These are phyloP conservation scores for Acleris sparsana DNA, from an alignment of 2,888 invertebrate genomes.

Conservation along the genomic window DNA sequence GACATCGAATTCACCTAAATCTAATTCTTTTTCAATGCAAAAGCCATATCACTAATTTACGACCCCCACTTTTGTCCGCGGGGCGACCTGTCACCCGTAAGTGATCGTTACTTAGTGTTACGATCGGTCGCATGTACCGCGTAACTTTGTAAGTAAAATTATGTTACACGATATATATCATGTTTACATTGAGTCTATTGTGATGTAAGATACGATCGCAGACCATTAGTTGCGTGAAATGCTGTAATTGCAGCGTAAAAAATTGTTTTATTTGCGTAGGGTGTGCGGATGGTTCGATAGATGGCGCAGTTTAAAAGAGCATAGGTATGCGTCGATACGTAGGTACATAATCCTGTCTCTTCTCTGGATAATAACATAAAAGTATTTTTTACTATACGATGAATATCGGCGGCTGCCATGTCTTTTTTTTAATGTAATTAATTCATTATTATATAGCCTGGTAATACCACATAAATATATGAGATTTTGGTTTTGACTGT, in stretches of 20 bases:
- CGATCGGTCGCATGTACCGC: conserved; percentile 44
- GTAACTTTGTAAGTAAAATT: conserved; percentile 45
- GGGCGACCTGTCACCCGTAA: conserved; percentile 43
- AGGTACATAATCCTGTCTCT: too few relatives aligned
- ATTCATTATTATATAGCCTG: too few relatives aligned
- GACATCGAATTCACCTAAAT: conserved; percentile 7
- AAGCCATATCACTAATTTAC: conserved; percentile 18
- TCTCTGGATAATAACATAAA: too few relatives aligned
- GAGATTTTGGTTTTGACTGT: too few relatives aligned
- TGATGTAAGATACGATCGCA: conserved; percentile 47
- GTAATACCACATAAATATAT: too few relatives aligned
- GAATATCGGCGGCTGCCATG: too few relatives aligned
- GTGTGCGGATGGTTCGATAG: background rate
- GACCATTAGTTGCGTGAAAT: conserved; percentile 41
- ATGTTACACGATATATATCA: conserved; percentile 43
- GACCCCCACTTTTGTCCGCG: conserved; percentile 12
- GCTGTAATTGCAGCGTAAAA: conserved; percentile 11
- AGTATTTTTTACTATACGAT: too few relatives aligned
- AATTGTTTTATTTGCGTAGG: background rate
- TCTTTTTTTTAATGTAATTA: too few relatives aligned
- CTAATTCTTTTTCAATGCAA: conserved; percentile 5
- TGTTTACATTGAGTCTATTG: conserved; percentile 52
- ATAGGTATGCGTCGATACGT: too few relatives aligned
- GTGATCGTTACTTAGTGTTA: conserved; percentile 48
- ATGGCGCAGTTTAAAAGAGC: background rate